phyloP scores from a whole-genome alignment of 2,888 invertebrate genomes.

The Morpho deidamia region DNA sequence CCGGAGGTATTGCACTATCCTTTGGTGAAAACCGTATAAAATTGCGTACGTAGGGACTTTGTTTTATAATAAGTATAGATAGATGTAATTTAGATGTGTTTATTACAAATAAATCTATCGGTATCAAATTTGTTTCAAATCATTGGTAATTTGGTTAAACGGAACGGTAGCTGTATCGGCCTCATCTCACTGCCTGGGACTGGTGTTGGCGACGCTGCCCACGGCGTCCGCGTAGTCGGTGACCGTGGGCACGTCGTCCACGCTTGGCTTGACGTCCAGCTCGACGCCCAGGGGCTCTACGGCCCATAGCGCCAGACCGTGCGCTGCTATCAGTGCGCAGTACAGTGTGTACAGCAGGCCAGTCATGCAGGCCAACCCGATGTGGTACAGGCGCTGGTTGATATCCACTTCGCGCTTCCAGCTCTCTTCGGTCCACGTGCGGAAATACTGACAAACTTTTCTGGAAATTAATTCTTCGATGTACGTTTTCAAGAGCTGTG shows the following conservation, averaged over 20 bases:
- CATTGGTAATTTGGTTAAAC: no score
- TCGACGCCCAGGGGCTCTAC: constrained; percentile 49
- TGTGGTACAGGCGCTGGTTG: constrained; percentile 33
- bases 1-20: no score
- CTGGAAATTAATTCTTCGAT: constrained; percentile 29
- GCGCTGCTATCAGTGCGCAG: constrained; percentile 37
- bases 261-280: constrained; percentile 29
- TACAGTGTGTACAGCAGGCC: constrained; percentile 46
- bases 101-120: no score
- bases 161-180: no score
- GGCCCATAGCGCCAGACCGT: constrained; percentile 50
- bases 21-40: no score
- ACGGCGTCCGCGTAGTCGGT: constrained; percentile 40
- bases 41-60: no score
- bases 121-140: no score
- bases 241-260: constrained; percentile 29
- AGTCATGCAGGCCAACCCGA: constrained; percentile 39
- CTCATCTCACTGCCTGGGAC: constrained; percentile 23
- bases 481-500: no score
- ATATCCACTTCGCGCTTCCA: constrained; percentile 38
- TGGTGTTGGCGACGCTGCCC: constrained; percentile 17
- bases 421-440: constrained; percentile 47
- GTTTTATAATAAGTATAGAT: no score
- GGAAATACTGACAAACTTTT: constrained; percentile 48
- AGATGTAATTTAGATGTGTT: no score